A percentile compares a stretch with the other conserved stretches of the same genome.
phyloP scores from a whole-genome alignment of 1,140 invertebrate species.

The Littorina saxatilis region DNA sequence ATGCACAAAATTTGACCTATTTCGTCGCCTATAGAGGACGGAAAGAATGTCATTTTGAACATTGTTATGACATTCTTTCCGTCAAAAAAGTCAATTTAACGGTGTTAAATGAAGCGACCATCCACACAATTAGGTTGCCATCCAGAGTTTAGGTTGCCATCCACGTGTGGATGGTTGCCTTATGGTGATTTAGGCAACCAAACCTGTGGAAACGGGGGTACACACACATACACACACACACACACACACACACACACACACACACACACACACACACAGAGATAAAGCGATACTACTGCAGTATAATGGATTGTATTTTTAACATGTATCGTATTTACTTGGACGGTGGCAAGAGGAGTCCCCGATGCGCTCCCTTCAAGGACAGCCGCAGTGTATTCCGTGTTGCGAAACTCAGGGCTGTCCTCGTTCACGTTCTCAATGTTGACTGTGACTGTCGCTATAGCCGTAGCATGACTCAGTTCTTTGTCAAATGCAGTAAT shows the following conservation, averaged over 20 bases:
- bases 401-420: neutral
- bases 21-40: too few species aligned
- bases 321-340: neutral
- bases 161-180: too few species aligned
- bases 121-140: too few species aligned
- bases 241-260: conserved; percentile 24
- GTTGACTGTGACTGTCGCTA: neutral
- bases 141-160: too few species aligned
- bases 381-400: neutral
- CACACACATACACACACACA: neutral
- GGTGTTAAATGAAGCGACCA: too few species aligned
- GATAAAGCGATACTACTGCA: neutral
- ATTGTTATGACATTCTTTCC: too few species aligned
- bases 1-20: too few species aligned
- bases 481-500: neutral
- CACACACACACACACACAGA: neutral
- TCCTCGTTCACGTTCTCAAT: neutral
- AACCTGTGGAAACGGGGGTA: too few species aligned
- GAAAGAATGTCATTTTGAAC: too few species aligned
- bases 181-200: too few species aligned
- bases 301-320: too few species aligned
- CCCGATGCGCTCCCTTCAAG: neutral
- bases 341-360: neutral
- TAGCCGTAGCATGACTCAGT: neutral
- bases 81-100: too few species aligned